Evolutionary conservation across 2,888 invertebrate species (phyloP).

Genomic region (Acleris cristana): DNA sequence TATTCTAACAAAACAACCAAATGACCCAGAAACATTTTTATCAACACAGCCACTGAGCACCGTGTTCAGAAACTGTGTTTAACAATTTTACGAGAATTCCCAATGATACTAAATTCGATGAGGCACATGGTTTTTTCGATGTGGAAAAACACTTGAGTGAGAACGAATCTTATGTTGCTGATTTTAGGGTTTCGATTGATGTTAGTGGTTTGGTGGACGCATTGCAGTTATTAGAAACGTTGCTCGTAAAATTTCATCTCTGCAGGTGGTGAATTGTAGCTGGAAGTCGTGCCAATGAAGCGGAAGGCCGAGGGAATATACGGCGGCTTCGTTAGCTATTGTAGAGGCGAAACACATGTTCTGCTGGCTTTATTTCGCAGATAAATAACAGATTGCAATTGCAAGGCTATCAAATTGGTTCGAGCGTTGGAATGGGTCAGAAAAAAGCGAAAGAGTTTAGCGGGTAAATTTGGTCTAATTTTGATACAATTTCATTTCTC

Average conservation of each 20-base stretch:
- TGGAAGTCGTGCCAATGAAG: conserved; percentile 24
- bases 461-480: too few relatives aligned
- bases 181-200: conserved; percentile 9
- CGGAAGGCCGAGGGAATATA: conserved; percentile 13
- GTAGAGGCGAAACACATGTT: conserved; percentile 17
- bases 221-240: conserved; percentile 30
- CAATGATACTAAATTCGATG: conserved; percentile 25
- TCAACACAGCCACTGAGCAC: conserved; percentile 18
- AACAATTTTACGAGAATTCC: conserved; percentile 29
- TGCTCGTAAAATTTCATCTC: conserved; percentile 31
- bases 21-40: conserved; percentile 24
- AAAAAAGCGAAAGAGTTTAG: too few relatives aligned
- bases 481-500: too few relatives aligned
- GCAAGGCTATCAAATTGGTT: background rate
- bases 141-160: background rate
- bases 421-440: too few relatives aligned
- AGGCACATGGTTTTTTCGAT: conserved; percentile 25
- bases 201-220: background rate
- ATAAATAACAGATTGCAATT: background rate
- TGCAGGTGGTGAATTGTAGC: conserved; percentile 29
- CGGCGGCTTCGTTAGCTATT: conserved; percentile 23
- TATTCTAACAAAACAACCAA: conserved; percentile 12
- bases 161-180: background rate
- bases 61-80: conserved; percentile 21
- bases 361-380: conserved; percentile 6